Evolutionary conservation across 92 coral and sea anemone species (phyloP), one percentile per base, ranked within the genome.

Genomic region (Epizoanthus rinbou): DNA sequence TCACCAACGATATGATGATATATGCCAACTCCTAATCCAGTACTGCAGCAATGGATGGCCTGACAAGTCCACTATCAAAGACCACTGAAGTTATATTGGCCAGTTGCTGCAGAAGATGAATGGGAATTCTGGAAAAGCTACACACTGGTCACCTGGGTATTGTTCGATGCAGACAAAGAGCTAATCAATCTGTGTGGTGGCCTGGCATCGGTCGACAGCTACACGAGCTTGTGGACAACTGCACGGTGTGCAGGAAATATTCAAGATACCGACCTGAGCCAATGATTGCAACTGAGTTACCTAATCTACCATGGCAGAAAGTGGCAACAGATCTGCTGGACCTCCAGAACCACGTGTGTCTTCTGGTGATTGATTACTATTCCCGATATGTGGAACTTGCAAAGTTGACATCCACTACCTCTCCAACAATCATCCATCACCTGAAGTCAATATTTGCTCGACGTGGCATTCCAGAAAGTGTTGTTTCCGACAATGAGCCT

Each of bases 1-100:
- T 50, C 84, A 80, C 69, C 84, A 68, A 68, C 75, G 22, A 43
- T 58, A 70, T 39, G 75, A 70, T 43, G 75, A 70, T 23, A 85
- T 69, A 64, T 85, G 84, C 47, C 83, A 75, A 65, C 78, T 75
- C 45, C 43, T 85, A 31, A 35, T 64, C 69, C 33, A 75, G 62
- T 75, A 85, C 69, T 85, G 83, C 50, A 28, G 43, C 39, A 63
- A 85, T 59, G 88, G 88, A 47, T 85, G 83, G 88, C 83, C 82
- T 14, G 76, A 75, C 53, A 75, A 75, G 59, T 60, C 73, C 69
- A 57, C 84, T 35, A 73, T 85, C 59, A 78, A 85, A 75, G 88
- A 15, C 79, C 83, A 41, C 47, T 85, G 60, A 85, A 85, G 53
- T 57, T 73, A n/a, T 85, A 64, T 56, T 56, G 70, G 68, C 81